Percentiles rank a stretch among this genome's conserved stretches.
Evolutionary conservation across 2,113 vertebrate genomes (phyloP).

Genomic region (Hepsetus odoe): DNA sequence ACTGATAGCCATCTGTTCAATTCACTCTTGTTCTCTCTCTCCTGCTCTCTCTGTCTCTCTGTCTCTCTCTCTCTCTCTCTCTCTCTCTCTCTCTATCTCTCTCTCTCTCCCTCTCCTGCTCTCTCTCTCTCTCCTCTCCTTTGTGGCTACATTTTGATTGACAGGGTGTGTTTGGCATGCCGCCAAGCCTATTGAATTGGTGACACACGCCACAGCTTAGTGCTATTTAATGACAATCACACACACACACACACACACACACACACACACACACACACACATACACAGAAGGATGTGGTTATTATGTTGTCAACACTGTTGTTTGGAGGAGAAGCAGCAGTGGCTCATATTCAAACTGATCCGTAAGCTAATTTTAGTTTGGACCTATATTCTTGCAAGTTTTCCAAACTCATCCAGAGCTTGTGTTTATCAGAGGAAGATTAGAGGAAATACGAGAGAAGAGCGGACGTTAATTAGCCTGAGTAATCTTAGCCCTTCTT

Average conservation of each 20-base stretch:
- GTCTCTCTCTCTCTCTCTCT: background rate
- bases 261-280: conserved; percentile 7
- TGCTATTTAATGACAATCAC: conserved; percentile 55
- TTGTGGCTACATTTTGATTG: conserved; percentile 50
- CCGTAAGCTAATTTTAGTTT: background rate
- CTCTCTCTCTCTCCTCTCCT: conserved; percentile 15
- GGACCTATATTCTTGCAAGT: background rate
- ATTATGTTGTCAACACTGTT: conserved; percentile 14
- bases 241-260: conserved; percentile 1
- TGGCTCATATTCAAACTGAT: background rate
- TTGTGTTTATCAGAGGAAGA: background rate
- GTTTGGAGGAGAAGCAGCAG: background rate
- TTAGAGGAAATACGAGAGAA: background rate
- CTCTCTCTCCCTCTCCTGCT: background rate
- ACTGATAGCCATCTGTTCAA: conserved; percentile 42
- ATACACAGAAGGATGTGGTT: conserved; percentile 13
- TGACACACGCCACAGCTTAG: conserved; percentile 53
- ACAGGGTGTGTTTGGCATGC: conserved; percentile 54
- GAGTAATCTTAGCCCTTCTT: background rate
- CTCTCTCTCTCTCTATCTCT: background rate
- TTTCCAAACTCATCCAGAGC: background rate
- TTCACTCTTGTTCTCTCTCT: too few relatives aligned
- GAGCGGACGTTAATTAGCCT: background rate
- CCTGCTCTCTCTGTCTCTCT: too few relatives aligned
- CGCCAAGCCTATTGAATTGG: conserved; percentile 55